Base-by-base conservation (phyloP, 2,888 invertebrate species). In the Anagyrus pseudococci region DNA sequence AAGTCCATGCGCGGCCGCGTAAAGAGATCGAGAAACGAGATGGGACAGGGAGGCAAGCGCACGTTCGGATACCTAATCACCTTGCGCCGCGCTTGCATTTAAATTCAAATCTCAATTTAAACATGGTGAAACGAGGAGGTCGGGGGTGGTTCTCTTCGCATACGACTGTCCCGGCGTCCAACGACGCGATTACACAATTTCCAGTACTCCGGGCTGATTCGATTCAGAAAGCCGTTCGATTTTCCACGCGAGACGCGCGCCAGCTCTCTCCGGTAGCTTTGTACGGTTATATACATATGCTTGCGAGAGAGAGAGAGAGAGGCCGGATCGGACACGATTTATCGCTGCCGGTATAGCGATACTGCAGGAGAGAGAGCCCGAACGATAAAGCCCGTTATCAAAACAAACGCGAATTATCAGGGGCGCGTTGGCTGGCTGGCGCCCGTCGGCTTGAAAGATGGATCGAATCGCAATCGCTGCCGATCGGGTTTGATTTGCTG, bases 151-250 rank as follows among this genome's bases (percentile, higher is more conserved):
- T n/a, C n/a, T n/a, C n/a, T n/a, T 37, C n/a, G 17, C 3, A 43
- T n/a, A n/a, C n/a, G n/a, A n/a, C 22, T 23, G 7, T n/a, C 41
- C 20, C 48, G 6, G 41, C 25, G 22, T 4, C 29, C 26, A 23
- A 17, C 47, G 26, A 25, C 67, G 62, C 72, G 72, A 75, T 75
- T 74, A 74, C 72, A 70, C 71, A 73, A 76, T 72, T 75, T 72
- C 74, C n/a, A n/a, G n/a, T 74, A 72, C 67, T 71, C 69, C 71
- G 75, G 69, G 72, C 75, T 73, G 68, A 74, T 73, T 74, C 71
- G 68, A 75, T 75, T 75, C 70, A 61, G 68, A 67, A 71, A 74
- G 72, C 70, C 69, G 73, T 68, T 64, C 68, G 62, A 72, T 71
- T 70, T 73, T 70, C 71, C 68, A 69, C 49, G 25, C 44, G 19